A percentile compares a stretch with the other conserved stretches of the same genome.
These are phyloP conservation scores for Cantharis nigra DNA, from an alignment of 2,888 invertebrate species.

Conservation along the genomic window DNA sequence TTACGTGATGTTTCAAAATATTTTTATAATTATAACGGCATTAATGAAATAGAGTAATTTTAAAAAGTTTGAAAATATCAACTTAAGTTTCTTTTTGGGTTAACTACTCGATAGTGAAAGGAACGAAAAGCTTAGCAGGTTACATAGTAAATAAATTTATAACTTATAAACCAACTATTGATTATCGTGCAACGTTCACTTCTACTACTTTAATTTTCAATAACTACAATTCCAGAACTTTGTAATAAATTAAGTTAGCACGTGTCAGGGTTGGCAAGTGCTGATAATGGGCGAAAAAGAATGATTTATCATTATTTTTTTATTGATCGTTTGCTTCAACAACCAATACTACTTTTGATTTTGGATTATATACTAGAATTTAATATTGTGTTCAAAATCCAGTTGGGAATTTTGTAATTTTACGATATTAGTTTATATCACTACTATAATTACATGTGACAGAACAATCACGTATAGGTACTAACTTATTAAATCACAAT, in stretches of 20 bases:
- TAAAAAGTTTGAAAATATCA: not conserved
- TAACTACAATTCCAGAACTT: slow-evolving; percentile 8
- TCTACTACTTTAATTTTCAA: slow-evolving; percentile 13
- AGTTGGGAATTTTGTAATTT: not conserved
- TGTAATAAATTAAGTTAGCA: slow-evolving; percentile 32
- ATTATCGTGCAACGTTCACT: not conserved
- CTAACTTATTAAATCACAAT: slow-evolving; percentile 5
- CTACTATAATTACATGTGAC: slow-evolving; percentile 2
- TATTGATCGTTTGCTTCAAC: not conserved
- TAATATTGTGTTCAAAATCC: not conserved
- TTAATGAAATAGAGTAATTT: too few species aligned
- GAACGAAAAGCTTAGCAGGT: not conserved
- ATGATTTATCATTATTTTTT: slow-evolving; percentile 17
- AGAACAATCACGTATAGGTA: not conserved
- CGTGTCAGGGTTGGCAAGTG: slow-evolving; percentile 34
- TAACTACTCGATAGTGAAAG: not conserved
- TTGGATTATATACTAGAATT: not conserved
- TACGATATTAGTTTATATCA: not conserved
- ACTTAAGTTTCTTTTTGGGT: not conserved
- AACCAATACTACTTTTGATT: not conserved
- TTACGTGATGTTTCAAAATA: too few species aligned
- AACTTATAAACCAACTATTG: not conserved
- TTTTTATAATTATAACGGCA: too few species aligned
- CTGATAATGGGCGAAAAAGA: slow-evolving; percentile 28
- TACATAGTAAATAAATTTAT: not conserved